A percentile compares a stretch with the other conserved stretches of the same genome.
phyloP scores from a whole-genome alignment of 2,113 vertebrate species.

The Lophura nycthemera region DNA sequence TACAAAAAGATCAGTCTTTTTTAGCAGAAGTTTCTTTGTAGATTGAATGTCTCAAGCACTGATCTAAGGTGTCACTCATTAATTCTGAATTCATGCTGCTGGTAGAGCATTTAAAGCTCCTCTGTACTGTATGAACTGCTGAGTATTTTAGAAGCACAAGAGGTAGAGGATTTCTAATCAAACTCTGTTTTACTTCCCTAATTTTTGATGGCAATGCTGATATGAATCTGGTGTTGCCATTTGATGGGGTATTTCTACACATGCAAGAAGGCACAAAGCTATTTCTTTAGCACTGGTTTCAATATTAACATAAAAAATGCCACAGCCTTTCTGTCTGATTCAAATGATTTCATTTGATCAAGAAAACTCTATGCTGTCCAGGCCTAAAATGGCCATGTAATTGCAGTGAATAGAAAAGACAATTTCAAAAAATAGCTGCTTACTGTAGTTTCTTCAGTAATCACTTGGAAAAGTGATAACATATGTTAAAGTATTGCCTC shows the following conservation, averaged over 20 bases:
- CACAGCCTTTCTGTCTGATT: not conserved
- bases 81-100: not conserved
- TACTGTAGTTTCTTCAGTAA: conserved; percentile 26
- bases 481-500: not conserved
- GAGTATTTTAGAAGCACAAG: not conserved
- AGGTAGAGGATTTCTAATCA: not conserved
- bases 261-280: not conserved
- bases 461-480: conserved; percentile 31
- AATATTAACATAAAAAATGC: not conserved
- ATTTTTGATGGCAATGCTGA: not conserved
- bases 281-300: not conserved
- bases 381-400: not conserved
- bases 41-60: not conserved
- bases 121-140: not conserved
- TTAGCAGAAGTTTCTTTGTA: not conserved
- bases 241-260: not conserved
- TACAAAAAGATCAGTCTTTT: not conserved
- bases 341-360: not conserved
- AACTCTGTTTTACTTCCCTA: not conserved
- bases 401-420: not conserved
- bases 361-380: not conserved
- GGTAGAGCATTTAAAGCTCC: not conserved
- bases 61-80: not conserved
- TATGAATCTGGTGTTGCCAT: not conserved
- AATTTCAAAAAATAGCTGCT: not conserved